These are phyloP conservation scores for Conus betulinus DNA, from an alignment of 1,140 invertebrate genomes.

Conservation along the genomic window DNA sequence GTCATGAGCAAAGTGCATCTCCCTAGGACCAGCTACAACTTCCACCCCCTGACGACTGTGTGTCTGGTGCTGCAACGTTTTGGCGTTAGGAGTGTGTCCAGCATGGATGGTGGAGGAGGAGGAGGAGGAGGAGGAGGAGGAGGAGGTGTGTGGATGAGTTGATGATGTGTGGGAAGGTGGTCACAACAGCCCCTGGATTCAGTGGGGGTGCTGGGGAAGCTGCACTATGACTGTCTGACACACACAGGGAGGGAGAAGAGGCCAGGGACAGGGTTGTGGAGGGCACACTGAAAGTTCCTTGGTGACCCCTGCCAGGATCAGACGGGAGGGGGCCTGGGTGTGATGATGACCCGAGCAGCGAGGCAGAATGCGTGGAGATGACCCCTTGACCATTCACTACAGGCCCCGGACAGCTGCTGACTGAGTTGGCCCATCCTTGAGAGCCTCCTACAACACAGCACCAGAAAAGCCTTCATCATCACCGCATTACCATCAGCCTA, in stretches of 20 bases:
- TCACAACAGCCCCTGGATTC: too few relatives aligned
- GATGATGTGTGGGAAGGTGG: too few relatives aligned
- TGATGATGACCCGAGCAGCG: not conserved
- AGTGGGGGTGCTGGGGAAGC: too few relatives aligned
- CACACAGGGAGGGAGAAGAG: too few relatives aligned
- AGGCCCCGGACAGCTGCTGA: constrained; percentile 14
- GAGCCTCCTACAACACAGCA: too few relatives aligned
- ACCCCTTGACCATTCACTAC: not conserved
- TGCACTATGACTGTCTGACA: too few relatives aligned
- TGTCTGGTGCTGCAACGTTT: not conserved
- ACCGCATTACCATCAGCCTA: too few relatives aligned
- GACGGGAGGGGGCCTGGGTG: not conserved
- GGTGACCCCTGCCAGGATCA: too few relatives aligned
- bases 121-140: not conserved
- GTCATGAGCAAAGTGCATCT: not conserved
- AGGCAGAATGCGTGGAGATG: not conserved
- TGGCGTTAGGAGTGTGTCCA: constrained; percentile 46
- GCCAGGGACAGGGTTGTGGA: too few relatives aligned
- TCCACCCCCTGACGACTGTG: not conserved
- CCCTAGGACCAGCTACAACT: not conserved
- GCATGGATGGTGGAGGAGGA: constrained; percentile 36
- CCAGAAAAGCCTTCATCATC: too few relatives aligned
- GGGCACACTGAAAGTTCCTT: too few relatives aligned
- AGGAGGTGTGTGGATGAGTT: not conserved
- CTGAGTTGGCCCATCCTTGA: too few relatives aligned